Base-by-base conservation (phyloP, 2,113 vertebrate species). In the Chloropsis hardwickii region DNA sequence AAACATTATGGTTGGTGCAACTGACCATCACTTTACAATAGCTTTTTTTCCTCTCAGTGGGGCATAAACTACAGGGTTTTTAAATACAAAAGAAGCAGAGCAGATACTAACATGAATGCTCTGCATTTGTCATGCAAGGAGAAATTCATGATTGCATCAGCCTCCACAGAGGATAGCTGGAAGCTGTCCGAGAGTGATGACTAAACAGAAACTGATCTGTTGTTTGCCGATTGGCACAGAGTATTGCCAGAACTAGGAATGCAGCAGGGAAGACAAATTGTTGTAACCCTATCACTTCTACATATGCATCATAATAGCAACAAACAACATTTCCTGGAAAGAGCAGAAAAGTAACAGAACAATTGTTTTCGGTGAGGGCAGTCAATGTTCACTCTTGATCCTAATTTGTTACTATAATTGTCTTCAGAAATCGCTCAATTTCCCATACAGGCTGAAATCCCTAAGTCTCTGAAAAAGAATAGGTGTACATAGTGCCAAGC, bases 191-290 rank as follows among this genome's bases (percentile, higher is more conserved):
- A 88, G 79, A 64, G 40, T 39, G 53, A 94, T 95, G 88, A 96
- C 93, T 94, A 88, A 86, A 93, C 86, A 95, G 81, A 91, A 92
- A 82, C 64, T 50, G 64, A 92, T 90, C 79, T 78, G 85, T 88
- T 94, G 84, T 85, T 95, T 80, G 67, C 71, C 1, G 0, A 39
- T 17, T 78, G 88, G 88, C 76, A 93, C 6, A 1, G 2, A 47
- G 35, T 25, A 88, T 60, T 86, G 54, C 85, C 85, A 71, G 69
- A 92, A 31, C 54, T 37, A 50, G 54, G 56, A 90, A 58, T 21
- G 50, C 53, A 89, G 35, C 62, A 25, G 50, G n/a, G 42, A 65
- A 82, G 58, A 58, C 54, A 90, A 80, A 78, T 3, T 57, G 27
- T 21, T 85, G 60, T n/a, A 90, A 85, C 39, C 45, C 72, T 27